Evolutionary conservation across 2,797 vertebrate genomes (phyloP).

Genomic region (Sebastes variabilis): DNA sequence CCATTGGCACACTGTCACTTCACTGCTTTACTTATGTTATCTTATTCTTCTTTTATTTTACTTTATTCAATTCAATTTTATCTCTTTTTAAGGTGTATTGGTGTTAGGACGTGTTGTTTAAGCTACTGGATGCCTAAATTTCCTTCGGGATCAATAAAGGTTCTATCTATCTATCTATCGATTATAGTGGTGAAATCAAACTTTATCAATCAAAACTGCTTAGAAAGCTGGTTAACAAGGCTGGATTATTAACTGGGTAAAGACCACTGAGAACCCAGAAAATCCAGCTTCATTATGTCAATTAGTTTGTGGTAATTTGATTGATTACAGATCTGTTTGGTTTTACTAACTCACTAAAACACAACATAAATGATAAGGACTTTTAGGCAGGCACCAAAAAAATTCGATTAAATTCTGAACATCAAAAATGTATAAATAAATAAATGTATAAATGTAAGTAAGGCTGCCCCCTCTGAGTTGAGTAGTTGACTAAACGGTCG

Average conservation of each 20-base stretch:
- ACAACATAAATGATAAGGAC: not conserved
- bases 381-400: not conserved
- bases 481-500: too few species aligned
- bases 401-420: not conserved
- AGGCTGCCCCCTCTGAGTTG: too few species aligned
- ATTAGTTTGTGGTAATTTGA: not conserved
- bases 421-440: not conserved
- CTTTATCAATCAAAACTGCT: not conserved
- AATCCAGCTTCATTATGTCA: not conserved
- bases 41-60: too few species aligned
- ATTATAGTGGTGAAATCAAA: not conserved
- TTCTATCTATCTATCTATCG: too few species aligned
- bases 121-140: too few species aligned
- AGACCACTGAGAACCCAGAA: not conserved
- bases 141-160: too few species aligned
- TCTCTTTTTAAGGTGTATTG: fast-evolving
- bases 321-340: not conserved
- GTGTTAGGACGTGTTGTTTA: too few species aligned
- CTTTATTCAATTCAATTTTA: fast-evolving
- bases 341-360: not conserved
- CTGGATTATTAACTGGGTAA: not conserved
- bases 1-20: too few species aligned
- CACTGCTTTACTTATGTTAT: too few species aligned
- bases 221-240: not conserved
- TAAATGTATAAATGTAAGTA: not conserved